Evolutionary conservation across 1,140 invertebrate genomes (phyloP), one percentile per base, ranked within the genome.

Genomic region (Drosophila neocordata): DNA sequence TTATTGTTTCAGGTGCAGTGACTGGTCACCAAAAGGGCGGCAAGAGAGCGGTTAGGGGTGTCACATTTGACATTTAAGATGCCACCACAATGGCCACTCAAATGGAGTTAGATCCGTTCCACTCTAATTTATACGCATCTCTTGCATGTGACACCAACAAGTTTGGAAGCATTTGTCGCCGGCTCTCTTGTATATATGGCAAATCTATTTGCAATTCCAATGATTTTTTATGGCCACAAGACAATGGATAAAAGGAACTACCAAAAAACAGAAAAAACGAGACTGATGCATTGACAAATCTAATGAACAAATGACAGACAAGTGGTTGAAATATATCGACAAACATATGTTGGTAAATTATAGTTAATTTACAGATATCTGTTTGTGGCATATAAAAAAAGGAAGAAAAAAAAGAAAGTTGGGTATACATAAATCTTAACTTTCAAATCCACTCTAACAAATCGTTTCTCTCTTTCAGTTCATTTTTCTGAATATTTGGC

Each of bases 41-140:
- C 61, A 65, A 55, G 73, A 52, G 41, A 65, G 76, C 73, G 57
- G 65, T 52, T 55, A 59, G 63, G 83, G 79, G 83, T 88, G 76
- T 83, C 83, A 88, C 83, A 67, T 88, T 88, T 85, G 85, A 81
- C 87, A 87, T 89, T 89, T 77, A 89, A 89, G 87, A 89, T 82
- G 83, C 82, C 83, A 63, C 24, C 70, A 89, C 87, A 89, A 89
- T 89, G 85, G 69, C 66, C 74, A 67, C 67, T 73, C 70, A 44
- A 20, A 70, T 67, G 60, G 59, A 18, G 8, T 31, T 31, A 31
- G 27, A 31, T 31, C 8, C 8, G 53, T 11, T 34, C 61, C 44
- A 57, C 68, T 67, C 69, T 81, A 88, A 88, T 88, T 88, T 88
- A 88, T 88, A 88, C 76, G 83, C 83, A 88, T 83, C 76, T 87